Percentiles rank a stretch among this genome's conserved stretches.
Conservation (phyloP, 2,113 vertebrate species). For the Gobiocypris rarus region DNA sequence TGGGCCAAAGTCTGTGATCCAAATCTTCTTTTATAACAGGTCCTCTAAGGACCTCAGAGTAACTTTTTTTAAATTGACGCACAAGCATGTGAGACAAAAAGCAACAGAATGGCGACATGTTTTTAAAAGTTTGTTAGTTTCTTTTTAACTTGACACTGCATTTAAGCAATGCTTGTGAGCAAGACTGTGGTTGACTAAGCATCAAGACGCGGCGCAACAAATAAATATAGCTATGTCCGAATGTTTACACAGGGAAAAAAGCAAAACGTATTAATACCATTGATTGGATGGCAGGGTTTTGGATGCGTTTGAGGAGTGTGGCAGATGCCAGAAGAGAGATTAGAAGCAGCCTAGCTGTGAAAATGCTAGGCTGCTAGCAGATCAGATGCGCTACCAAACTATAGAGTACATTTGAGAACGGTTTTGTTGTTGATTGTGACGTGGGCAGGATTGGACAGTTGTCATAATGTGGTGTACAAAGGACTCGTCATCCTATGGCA, state of each 20-base stretch:
- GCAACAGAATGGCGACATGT: no score
- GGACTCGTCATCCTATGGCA: conserved; percentile 17
- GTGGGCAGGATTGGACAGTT: background rate
- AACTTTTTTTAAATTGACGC: no score
- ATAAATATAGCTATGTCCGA: background rate
- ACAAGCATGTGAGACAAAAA: no score
- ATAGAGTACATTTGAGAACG: background rate
- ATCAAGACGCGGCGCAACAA: background rate
- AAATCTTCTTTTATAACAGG: no score
- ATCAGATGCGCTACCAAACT: background rate
- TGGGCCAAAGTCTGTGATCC: no score
- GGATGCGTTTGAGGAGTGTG: background rate
- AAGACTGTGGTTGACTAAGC: background rate
- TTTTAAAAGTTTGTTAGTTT: no score
- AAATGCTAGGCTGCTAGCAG: background rate
- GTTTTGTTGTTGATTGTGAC: background rate
- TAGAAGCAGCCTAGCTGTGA: background rate
- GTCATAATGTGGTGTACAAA: conserved; percentile 18
- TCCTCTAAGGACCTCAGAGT: no score
- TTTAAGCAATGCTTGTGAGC: background rate
- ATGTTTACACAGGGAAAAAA: background rate
- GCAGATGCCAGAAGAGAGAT: background rate
- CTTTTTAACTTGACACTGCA: no score
- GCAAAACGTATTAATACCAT: background rate
- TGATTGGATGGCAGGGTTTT: background rate